phyloP scores from a whole-genome alignment of 2,797 vertebrate genomes.

The Parauchenoglanis punctatus region DNA sequence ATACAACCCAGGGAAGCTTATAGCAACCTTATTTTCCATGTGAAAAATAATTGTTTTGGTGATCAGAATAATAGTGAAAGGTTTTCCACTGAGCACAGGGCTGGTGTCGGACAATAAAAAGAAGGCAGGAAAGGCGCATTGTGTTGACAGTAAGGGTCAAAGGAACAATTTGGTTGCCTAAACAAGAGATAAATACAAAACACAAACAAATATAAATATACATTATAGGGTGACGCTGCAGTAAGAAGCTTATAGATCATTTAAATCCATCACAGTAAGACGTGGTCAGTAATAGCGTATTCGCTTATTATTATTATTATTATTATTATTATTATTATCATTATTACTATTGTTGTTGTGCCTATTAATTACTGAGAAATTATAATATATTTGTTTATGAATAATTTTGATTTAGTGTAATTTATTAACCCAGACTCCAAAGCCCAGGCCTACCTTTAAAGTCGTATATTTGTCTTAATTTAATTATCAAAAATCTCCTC shows the following conservation, averaged over 20 bases:
- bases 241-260: conserved; percentile 10
- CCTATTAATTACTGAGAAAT: not conserved
- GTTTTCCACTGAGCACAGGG: conserved; percentile 67
- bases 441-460: not conserved
- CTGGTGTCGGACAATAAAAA: conserved; percentile 67
- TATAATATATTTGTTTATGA: not conserved
- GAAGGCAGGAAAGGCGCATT: conserved; percentile 70
- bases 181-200: conserved; percentile 74
- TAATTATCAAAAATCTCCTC: not conserved
- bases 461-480: not conserved
- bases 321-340: conserved; percentile 31
- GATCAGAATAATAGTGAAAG: not conserved
- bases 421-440: not conserved
- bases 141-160: conserved; percentile 58
- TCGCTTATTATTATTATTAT: conserved; percentile 21
- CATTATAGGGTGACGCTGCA: conserved; percentile 40
- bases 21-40: conserved; percentile 62
- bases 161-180: conserved; percentile 70
- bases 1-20: conserved; percentile 65
- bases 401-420: not conserved
- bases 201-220: conserved; percentile 60
- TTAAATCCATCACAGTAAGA: conserved; percentile 31
- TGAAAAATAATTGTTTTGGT: conserved; percentile 56
- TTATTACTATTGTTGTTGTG: conserved; percentile 17
- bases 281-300: conserved; percentile 29